A percentile compares a stretch with the other conserved stretches of the same genome.
These are phyloP conservation scores for Chionomys nivalis DNA, from an alignment of 2,113 vertebrate species.

Conservation along the genomic window DNA sequence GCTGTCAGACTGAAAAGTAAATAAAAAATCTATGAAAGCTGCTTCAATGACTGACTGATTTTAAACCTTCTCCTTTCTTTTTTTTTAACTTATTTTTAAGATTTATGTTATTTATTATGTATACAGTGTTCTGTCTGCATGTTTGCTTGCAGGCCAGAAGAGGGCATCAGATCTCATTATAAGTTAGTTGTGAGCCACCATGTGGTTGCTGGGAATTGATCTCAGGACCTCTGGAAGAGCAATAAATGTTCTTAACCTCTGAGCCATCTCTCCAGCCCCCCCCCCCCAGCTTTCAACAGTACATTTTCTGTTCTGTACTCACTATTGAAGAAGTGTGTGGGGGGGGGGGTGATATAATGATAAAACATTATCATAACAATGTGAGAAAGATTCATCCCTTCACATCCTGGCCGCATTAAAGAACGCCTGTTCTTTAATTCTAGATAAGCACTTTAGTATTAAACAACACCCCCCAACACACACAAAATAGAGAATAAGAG, in stretches of 20 bases:
- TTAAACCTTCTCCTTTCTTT: conserved; percentile 11
- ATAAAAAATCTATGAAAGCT: conserved; percentile 25
- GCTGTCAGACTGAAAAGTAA: conserved; percentile 21
- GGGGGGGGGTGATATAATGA: not conserved
- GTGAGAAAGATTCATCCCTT: not conserved
- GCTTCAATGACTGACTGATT: conserved; percentile 36
- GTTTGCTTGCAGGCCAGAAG: no score
- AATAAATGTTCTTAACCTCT: no score
- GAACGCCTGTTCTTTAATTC: not conserved
- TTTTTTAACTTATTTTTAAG: no score
- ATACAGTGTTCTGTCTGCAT: no score
- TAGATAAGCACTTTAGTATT: not conserved
- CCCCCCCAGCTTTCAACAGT: conserved; percentile 10
- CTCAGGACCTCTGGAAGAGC: no score
- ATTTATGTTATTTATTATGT: no score
- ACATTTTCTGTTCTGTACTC: not conserved
- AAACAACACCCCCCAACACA: not conserved
- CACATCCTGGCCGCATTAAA: not conserved
- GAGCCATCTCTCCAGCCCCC: no score
- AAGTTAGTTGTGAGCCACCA: no score
- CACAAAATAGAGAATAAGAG: not conserved
- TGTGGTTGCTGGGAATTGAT: no score
- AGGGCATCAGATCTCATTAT: no score
- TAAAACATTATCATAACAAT: not conserved
- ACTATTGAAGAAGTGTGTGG: not conserved